Evolutionary conservation across 2,797 vertebrate genomes (phyloP), one percentile per base, ranked within the genome.

Genomic region (Tiaroga cobitis): DNA sequence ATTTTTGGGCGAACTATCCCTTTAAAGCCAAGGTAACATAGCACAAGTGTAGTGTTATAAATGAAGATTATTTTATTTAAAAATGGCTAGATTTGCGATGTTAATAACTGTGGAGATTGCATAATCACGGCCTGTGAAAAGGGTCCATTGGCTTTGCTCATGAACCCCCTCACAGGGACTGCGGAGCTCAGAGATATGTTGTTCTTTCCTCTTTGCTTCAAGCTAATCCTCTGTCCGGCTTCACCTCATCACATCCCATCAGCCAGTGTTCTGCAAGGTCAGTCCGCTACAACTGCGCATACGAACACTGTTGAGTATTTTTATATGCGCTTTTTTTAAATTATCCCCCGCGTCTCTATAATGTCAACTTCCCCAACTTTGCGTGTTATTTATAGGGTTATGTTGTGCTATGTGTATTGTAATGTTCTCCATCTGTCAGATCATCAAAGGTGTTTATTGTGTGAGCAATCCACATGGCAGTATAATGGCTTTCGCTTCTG

Each of bases 401-500:
- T 84, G 51, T 70, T 84, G 74, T 59, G 75, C 37, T 78, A 7
- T 79, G 75, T 79, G 65, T 84, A 84, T 70, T 79, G 67, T 78
- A 84, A 84, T 78, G 9, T 56, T 79, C 75, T 84, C 65, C 83
- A 79, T 79, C 83, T 79, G 83, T 84, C 83, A 84, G 75, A 70
- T 37, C 65, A 79, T 84, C 83, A 84, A 79, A 78, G 51, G 75
- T 70, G 65, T 84, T 79, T 79, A 84, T 70, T 70, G 26, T 84
- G 39, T 32, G 67, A 84, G 67, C 65, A 70, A 84, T 79, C 37
- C 83, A 84, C 83, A 84, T 61, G 65, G 51, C 75, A 43, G 37
- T 34, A 78, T 70, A 84, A 84, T 59, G 54, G 26, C 21, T 72
- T 79, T 59, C 13, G 21, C 51, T 72, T 70, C 34, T 77, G 63